Conservation (phyloP, 2,797 vertebrate genomes). For the Rhabdophis nuchalis region DNA sequence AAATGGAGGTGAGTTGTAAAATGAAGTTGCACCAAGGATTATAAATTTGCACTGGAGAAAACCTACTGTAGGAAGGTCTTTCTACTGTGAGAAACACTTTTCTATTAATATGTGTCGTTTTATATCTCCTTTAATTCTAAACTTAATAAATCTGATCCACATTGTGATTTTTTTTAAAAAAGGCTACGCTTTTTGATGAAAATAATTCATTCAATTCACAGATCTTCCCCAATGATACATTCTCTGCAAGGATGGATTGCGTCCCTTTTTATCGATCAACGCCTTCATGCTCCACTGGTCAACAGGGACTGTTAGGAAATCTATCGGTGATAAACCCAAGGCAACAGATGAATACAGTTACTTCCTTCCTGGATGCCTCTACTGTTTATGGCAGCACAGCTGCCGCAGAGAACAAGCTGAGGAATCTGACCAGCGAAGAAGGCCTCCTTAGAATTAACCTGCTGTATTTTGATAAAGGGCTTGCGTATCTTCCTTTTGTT, state of each 20-base stretch:
- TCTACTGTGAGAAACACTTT: background rate
- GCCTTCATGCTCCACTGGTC: constrained; percentile 71
- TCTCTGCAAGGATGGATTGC: constrained; percentile 63
- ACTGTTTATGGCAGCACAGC: constrained; percentile 82
- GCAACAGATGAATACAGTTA: constrained; percentile 86
- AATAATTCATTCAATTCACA: constrained; percentile 48
- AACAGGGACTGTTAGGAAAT: constrained; percentile 46
- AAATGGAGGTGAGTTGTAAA: background rate
- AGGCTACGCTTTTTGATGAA: background rate
- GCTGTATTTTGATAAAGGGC: constrained; percentile 70
- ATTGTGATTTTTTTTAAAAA: background rate
- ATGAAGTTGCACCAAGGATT: background rate
- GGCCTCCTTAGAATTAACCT: constrained; percentile 80
- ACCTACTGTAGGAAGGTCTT: background rate
- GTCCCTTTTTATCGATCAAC: constrained; percentile 87
- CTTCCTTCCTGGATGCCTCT: constrained; percentile 91
- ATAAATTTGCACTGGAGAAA: background rate
- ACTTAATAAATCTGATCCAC: background rate
- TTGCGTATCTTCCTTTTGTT: constrained; percentile 79
- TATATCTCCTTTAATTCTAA: background rate
- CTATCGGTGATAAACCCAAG: constrained; percentile 63
- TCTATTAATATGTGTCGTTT: background rate
- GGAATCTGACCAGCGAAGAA: constrained; percentile 75
- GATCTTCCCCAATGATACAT: constrained; percentile 65
- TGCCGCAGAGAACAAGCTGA: constrained; percentile 68